Base-by-base conservation (phyloP, 1,140 invertebrate genomes). In the Doryteuthis pealeii region DNA sequence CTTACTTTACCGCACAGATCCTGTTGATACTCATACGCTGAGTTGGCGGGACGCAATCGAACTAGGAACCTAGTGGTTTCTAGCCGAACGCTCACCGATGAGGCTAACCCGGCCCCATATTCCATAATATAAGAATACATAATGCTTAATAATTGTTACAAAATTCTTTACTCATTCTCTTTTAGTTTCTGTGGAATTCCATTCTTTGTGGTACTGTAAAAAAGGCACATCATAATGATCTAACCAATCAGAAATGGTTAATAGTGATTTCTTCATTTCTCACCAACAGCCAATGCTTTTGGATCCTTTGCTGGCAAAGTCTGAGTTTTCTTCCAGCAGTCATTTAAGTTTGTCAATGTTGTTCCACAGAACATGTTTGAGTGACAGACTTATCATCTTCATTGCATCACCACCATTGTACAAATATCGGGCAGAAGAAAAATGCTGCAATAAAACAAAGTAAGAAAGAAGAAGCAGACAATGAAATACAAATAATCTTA, bases 131-230 rank as follows among this genome's bases (percentile, higher is more conserved):
- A n/a, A n/a, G n/a, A n/a, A n/a, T n/a, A n/a, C n/a, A n/a, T n/a
- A n/a, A n/a, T n/a, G n/a, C n/a, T n/a, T n/a, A n/a, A n/a, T n/a
- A n/a, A n/a, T n/a, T n/a, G n/a, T n/a, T n/a, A n/a, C n/a, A n/a
- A n/a, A n/a, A n/a, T 40, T 5, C 35, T n/a, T 73, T 86, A 84
- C 83, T 86, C 82, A 78, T 84, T 85, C 72, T 85, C 82, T 70
- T 80, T 80, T 15, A 86, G 74, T 35, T 83, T 80, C 66, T 85
- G 80, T 22, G 80, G 78, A 30, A 79, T 78, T 30, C 80, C 74
- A 72, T 76, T 78, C n/a, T 79, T 79, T 22, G 68, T 30, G 79
- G 78, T 8, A 80, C 73, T 22, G 78, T 73, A 68, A 85, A 81
- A 70, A 87, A 73, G 45, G 80, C 66, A 80, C 77, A 65, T 87